Evolutionary conservation across 1,140 invertebrate species (phyloP), one percentile per base, ranked within the genome.

Genomic region (Marisa cornuarietis): DNA sequence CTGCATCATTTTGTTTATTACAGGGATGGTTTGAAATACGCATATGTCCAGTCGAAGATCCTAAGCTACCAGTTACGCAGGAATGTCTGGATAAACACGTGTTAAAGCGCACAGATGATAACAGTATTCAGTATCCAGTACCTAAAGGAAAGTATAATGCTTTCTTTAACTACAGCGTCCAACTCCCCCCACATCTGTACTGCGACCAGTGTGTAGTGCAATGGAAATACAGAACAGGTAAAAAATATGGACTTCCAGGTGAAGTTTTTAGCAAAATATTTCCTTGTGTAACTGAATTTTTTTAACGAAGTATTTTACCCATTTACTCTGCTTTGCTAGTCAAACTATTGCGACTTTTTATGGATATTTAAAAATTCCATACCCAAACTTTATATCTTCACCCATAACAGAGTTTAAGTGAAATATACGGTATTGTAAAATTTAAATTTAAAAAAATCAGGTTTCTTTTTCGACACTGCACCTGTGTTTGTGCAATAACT

Each of bases 211-310:
- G 96, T 86, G 95, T 97, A 0, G 88, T 98, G 0, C 96, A 97
- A 86, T 98, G 96, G 96, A 96, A 94, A 79, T 98, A 97, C 89
- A 95, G 94, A 79, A 96, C 96, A 84, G 96, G 95, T 95, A 75
- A 76, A 58, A 42, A 42, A 42, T 42, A 42, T 6, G 2, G 31
- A 42, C 31, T 0, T 42, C 6, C 31, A 0, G 6, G 31, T 2
- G 31, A 6, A 42, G 31, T 42, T 42, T 42, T 42, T 42, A 42
- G 31, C 31, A 42, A 42, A 42, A 42, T 42, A 42, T 42, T 42
- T 42, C 31, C 1, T 42, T 42, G 31, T 42, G 31, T 42, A 42
- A 42, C 31, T 42, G 31, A 6, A 42, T 42, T 42, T 42, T 42
- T 42, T 42, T 4, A 42, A 42, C 6, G 31, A 6, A 42, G 31